A percentile compares a stretch with the other conserved stretches of the same genome.
Evolutionary conservation across 64 coral and sea anemone genomes (phyloP).

Genomic region (Actinia tenebrosa): DNA sequence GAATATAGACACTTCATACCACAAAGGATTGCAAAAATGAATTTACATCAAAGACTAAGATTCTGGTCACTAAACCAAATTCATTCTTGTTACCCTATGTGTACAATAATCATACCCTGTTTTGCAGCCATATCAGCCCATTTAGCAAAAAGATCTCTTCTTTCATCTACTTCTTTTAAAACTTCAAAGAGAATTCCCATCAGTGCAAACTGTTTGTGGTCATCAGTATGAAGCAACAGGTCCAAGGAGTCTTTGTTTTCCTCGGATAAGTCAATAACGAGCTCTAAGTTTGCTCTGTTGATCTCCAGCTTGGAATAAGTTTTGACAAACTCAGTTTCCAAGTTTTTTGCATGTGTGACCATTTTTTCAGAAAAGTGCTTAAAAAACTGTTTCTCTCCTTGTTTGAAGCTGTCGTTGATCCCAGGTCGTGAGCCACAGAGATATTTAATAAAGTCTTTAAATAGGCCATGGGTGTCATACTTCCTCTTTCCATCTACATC

Average conservation of each 20-base stretch:
- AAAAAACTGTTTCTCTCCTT: conserved; percentile 36
- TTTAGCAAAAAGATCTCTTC: conserved; percentile 9
- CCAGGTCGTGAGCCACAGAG: background rate
- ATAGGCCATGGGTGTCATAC: conserved; percentile 16
- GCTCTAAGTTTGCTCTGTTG: conserved; percentile 50
- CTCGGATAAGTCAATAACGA: background rate
- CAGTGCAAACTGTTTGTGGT: conserved; percentile 13
- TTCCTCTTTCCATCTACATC: conserved; percentile 10
- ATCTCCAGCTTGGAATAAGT: conserved; percentile 25
- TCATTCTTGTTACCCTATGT: too few species aligned
- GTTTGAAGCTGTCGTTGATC: background rate
- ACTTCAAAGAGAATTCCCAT: conserved; percentile 29
- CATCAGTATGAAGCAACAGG: conserved; percentile 5
- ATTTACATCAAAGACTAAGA: too few species aligned
- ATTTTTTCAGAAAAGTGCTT: conserved; percentile 15
- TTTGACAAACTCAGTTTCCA: conserved; percentile 42
- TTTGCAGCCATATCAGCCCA: conserved; percentile 23
- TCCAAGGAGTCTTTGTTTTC: conserved; percentile 14
- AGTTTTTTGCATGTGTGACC: conserved; percentile 7
- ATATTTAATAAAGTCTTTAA: conserved; percentile 35
- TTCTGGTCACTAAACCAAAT: too few species aligned
- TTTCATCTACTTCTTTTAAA: conserved; percentile 8
- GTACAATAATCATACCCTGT: conserved; percentile 16
- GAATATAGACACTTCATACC: too few species aligned
- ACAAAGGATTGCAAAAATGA: too few species aligned